Conservation (phyloP, 1,140 invertebrate genomes). For the Orius laevigatus region DNA sequence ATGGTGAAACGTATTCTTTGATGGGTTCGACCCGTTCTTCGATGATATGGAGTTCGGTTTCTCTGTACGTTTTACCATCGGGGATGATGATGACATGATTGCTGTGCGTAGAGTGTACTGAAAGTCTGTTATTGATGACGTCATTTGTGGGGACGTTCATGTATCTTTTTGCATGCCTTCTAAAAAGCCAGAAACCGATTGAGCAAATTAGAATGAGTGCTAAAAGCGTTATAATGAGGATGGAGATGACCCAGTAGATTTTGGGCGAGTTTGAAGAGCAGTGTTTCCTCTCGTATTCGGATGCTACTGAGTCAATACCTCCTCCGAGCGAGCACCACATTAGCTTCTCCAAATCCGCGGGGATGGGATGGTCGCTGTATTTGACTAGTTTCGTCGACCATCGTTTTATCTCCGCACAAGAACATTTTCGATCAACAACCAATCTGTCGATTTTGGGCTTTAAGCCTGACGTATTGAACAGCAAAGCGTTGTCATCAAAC, state of each 20-base stretch:
- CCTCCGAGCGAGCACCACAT: slow-evolving; percentile 17
- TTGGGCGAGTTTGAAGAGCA: slow-evolving; percentile 17
- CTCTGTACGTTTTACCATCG: slow-evolving; percentile 59
- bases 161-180: slow-evolving; percentile 26
- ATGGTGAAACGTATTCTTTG: not conserved
- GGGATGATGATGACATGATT: slow-evolving; percentile 44
- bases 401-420: slow-evolving; percentile 32
- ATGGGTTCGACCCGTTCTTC: slow-evolving; percentile 63
- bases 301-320: slow-evolving; percentile 6
- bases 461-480: slow-evolving; percentile 37
- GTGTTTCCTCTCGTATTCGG: slow-evolving; percentile 2
- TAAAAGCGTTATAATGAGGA: slow-evolving; percentile 20
- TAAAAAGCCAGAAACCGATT: slow-evolving; percentile 6
- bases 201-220: slow-evolving; percentile 23
- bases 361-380: slow-evolving; percentile 23
- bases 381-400: slow-evolving; percentile 31
- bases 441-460: slow-evolving; percentile 36
- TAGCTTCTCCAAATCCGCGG: slow-evolving; percentile 18
- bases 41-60: slow-evolving; percentile 69
- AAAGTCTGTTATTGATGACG: slow-evolving; percentile 11
- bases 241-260: slow-evolving; percentile 10
- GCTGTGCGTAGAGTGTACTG: slow-evolving; percentile 16
- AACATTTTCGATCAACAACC: slow-evolving; percentile 39
- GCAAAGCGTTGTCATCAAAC: slow-evolving; percentile 38
- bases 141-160: slow-evolving; percentile 29